Conservation (phyloP, 2,888 invertebrate genomes). For the Brachylomia viminalis region DNA sequence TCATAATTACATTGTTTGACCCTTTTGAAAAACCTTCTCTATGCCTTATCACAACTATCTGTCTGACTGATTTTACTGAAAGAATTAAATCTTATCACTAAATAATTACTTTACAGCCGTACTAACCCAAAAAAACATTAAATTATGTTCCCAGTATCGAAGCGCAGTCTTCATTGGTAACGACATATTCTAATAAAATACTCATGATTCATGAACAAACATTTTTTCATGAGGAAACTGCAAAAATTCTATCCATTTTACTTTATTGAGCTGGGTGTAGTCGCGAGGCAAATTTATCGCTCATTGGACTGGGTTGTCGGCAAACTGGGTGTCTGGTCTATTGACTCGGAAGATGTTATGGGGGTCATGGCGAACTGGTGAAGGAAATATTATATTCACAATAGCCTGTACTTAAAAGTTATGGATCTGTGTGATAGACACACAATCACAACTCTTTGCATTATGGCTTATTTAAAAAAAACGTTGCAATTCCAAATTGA, state of each 20-base stretch:
- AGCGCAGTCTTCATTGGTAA: background rate
- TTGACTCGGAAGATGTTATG: constrained; percentile 29
- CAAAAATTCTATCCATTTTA: background rate
- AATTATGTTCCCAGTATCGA: background rate
- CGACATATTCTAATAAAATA: background rate
- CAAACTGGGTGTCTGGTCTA: constrained; percentile 13
- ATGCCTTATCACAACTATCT: background rate
- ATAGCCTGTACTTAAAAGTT: background rate
- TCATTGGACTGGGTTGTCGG: background rate
- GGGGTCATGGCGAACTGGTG: background rate
- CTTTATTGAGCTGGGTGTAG: constrained; percentile 27
- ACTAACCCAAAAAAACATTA: background rate
- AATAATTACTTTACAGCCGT: constrained; percentile 2
- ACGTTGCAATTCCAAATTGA: no score
- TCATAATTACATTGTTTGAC: background rate
- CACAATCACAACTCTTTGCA: no score
- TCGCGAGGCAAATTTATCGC: constrained; percentile 20
- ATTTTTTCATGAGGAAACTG: no score
- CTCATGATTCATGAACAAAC: background rate
- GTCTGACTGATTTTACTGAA: constrained; percentile 7
- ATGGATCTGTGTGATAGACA: no score
- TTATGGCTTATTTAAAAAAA: background rate
- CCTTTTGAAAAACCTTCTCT: background rate
- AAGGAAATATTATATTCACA: background rate
- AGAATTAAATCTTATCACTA: background rate